These are phyloP conservation scores for Canis aureus DNA, from an alignment of 2,113 vertebrate genomes.

Conservation along the genomic window DNA sequence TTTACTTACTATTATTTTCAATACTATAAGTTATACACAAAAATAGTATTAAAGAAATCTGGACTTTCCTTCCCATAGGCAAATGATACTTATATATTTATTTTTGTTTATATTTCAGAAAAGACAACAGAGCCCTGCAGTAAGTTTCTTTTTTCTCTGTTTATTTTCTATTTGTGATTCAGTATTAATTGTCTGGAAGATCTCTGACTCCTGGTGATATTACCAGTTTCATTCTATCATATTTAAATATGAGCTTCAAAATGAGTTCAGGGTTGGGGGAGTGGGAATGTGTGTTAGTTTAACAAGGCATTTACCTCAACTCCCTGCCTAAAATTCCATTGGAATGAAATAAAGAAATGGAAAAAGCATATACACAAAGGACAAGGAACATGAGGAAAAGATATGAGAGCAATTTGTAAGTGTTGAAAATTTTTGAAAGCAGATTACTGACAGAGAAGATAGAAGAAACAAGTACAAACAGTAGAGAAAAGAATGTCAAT, in stretches of 20 bases:
- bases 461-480: not conserved
- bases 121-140: not conserved
- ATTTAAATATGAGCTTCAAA: not conserved
- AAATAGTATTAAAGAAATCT: constrained; percentile 5
- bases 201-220: not conserved
- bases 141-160: not conserved
- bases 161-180: not conserved
- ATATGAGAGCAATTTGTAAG: not conserved
- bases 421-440: not conserved
- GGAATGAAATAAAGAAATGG: not conserved
- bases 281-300: not conserved
- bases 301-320: not conserved
- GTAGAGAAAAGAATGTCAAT: not conserved
- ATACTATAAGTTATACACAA: not conserved
- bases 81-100: not conserved
- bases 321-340: not conserved
- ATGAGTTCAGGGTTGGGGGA: not conserved
- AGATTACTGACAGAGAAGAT: not conserved
- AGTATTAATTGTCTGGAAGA: not conserved
- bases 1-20: not conserved
- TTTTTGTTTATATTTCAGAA: constrained; percentile 30
- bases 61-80: not conserved
- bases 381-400: not conserved
- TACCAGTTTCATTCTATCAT: not conserved
- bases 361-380: not conserved